phyloP scores from a whole-genome alignment of 2,797 vertebrate species.

The Lepus oiostolus region DNA sequence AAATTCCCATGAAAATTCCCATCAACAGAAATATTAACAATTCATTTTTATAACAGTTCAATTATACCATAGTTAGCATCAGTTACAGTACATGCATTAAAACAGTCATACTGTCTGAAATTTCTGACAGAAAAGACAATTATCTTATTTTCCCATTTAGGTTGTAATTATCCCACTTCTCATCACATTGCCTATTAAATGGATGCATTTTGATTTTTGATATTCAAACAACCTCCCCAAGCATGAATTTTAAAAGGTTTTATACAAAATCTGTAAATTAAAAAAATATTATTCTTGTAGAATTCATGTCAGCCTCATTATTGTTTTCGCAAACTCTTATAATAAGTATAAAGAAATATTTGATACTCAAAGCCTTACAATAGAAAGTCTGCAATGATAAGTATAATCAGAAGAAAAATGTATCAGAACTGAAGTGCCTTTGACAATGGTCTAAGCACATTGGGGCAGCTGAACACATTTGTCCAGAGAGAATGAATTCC shows the following conservation, averaged over 20 bases:
- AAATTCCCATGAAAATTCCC: slow-evolving; percentile 18
- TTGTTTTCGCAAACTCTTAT: slow-evolving; percentile 54
- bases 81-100: slow-evolving; percentile 50
- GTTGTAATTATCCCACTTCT: slow-evolving; percentile 14
- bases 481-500: slow-evolving; percentile 60
- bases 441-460: slow-evolving; percentile 58
- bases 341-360: slow-evolving; percentile 67
- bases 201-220: slow-evolving; percentile 59
- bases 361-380: slow-evolving; percentile 32
- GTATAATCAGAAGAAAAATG: slow-evolving; percentile 43
- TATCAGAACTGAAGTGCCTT: slow-evolving; percentile 31
- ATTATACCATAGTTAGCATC: slow-evolving; percentile 32
- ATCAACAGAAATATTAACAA: slow-evolving; percentile 70
- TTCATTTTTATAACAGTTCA: slow-evolving; percentile 39
- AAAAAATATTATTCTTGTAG: background rate
- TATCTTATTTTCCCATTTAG: slow-evolving; percentile 58
- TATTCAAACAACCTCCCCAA: slow-evolving; percentile 47
- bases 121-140: slow-evolving; percentile 60
- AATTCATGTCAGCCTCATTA: slow-evolving; percentile 37
- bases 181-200: slow-evolving; percentile 55
- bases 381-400: slow-evolving; percentile 62
- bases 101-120: slow-evolving; percentile 58
- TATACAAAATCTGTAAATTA: background rate
- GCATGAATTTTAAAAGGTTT: slow-evolving; percentile 4
- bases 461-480: slow-evolving; percentile 62